Evolutionary conservation across 2,113 vertebrate species (phyloP), one percentile per base, ranked within the genome.

Genomic region (Anoplopoma fimbria): DNA sequence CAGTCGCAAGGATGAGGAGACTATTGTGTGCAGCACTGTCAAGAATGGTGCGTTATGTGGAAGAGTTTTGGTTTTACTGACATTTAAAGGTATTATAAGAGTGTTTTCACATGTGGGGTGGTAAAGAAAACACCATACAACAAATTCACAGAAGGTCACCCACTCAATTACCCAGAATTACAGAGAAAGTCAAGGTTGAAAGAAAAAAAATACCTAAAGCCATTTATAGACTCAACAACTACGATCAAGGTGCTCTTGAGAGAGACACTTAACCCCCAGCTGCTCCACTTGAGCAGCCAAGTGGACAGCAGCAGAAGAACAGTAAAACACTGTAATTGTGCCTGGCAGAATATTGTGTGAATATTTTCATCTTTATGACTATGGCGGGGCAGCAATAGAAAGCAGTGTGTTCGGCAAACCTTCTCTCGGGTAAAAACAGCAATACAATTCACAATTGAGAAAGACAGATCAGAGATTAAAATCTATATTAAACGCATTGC

Each of bases 21-120:
- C 95, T 0, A 96, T 99, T 23, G 94, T 99, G 84, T 99, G 98
- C 92, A 97, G 96, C 87, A 99, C 98, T 0, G 96, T 98, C 82
- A 97, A 93, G 91, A 99, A 97, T 0, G 98, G 98, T 99, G 79
- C 89, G 97, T 89, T 4, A 25, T 2, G n/a, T 23, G 5, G 1
- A 15, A 4, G 31, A 69, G 13, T 42, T 2, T 0, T 53, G n/a
- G 8, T 2, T 67, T 65, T 12, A 12, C 64, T 29, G 2, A 8
- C 1, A 62, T 55, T 82, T 33, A 3, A 42, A n/a, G 40, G 29
- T 12, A 55, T 25, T 25, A 25, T 53, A n/a, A 7, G 21, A 29
- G 17, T 33, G 25, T 40, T 76, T 77, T 69, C 2, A 29, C 57
- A 57, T 53, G 17, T 65, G 10, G 8, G 21, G 49, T 23, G 7